These are phyloP conservation scores for Rhinogobio ventralis DNA, from an alignment of 2,797 vertebrate genomes.

Conservation along the genomic window DNA sequence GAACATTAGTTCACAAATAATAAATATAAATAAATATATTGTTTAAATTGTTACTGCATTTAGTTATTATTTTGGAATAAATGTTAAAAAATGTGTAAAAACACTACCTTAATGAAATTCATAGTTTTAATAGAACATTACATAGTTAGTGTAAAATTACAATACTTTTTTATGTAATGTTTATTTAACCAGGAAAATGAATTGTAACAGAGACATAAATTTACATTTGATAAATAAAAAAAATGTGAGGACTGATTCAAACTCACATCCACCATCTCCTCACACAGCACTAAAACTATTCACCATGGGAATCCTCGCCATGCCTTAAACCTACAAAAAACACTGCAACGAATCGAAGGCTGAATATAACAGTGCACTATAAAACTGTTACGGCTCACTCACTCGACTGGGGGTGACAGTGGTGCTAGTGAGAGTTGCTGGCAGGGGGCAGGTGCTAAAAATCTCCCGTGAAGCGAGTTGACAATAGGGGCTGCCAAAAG, in stretches of 20 bases:
- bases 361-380: not conserved
- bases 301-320: not conserved
- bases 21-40: too few relatives aligned
- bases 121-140: too few relatives aligned
- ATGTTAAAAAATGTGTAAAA: too few relatives aligned
- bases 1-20: too few relatives aligned
- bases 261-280: not conserved
- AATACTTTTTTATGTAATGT: too few relatives aligned
- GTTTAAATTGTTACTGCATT: too few relatives aligned
- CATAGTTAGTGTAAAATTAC: too few relatives aligned
- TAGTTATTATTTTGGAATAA: too few relatives aligned
- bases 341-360: not conserved
- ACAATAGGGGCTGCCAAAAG: constrained; percentile 40
- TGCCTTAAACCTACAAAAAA: constrained; percentile 32
- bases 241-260: not conserved
- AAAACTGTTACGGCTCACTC: constrained; percentile 31
- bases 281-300: not conserved
- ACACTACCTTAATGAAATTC: too few relatives aligned
- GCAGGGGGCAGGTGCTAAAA: constrained; percentile 37
- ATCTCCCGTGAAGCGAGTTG: constrained; percentile 28
- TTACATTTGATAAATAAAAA: too few relatives aligned
- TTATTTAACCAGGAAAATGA: too few relatives aligned
- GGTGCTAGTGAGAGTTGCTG: constrained; percentile 34
- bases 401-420: constrained; percentile 20
- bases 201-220: too few relatives aligned